Percentiles rank a stretch among this genome's conserved stretches.
phyloP scores from a whole-genome alignment of 2,888 invertebrate species.

The Eretmocerus hayati region DNA sequence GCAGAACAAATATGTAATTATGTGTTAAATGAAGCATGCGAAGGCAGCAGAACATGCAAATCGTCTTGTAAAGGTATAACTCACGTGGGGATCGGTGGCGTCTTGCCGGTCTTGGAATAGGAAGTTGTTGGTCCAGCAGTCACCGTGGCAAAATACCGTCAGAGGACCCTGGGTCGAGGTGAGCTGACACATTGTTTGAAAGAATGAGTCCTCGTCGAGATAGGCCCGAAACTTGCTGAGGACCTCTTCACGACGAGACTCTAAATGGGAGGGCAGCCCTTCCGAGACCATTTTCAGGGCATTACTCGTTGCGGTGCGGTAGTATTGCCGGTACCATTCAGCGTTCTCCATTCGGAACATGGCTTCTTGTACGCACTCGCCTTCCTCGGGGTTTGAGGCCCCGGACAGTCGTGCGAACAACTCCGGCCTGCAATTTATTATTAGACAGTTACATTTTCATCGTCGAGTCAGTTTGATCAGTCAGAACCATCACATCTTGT shows the following conservation, averaged over 20 bases:
- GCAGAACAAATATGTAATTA: no score
- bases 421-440: constrained; percentile 37
- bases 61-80: no score
- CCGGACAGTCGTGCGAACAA: constrained; percentile 37
- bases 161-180: constrained; percentile 58
- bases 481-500: no score
- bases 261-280: constrained; percentile 41
- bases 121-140: constrained; percentile 71
- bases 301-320: constrained; percentile 57
- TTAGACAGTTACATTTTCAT: no score
- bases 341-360: constrained; percentile 60
- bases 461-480: no score
- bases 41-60: no score
- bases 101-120: constrained; percentile 55
- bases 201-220: constrained; percentile 59
- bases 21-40: no score
- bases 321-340: constrained; percentile 64
- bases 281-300: constrained; percentile 59
- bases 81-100: constrained; percentile 8
- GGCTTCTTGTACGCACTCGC: constrained; percentile 48
- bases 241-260: constrained; percentile 48
- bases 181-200: constrained; percentile 60
- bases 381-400: constrained; percentile 17
- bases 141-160: constrained; percentile 66
- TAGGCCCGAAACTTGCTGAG: constrained; percentile 56